Conservation (phyloP, 2,888 invertebrate species). For the Protodeltote pygarga region DNA sequence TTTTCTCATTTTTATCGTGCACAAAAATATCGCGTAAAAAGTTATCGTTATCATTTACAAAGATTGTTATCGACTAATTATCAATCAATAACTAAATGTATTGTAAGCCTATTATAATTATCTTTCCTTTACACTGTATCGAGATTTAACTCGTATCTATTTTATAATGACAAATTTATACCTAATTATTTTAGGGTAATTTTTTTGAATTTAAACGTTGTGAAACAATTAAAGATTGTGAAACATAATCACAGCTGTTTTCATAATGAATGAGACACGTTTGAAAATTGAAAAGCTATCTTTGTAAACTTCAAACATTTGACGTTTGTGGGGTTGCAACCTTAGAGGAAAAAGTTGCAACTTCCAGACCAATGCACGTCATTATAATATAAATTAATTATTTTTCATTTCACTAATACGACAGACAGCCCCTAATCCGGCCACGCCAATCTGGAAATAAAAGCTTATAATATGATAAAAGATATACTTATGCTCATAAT, state of each 20-base stretch:
- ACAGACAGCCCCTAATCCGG: no score
- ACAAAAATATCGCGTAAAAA: neutral
- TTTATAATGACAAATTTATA: no score
- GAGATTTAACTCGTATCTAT: slow-evolving; percentile 4
- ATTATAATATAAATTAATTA: no score
- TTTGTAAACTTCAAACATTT: slow-evolving; percentile 18
- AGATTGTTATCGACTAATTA: slow-evolving; percentile 31
- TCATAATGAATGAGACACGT: no score
- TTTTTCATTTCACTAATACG: no score
- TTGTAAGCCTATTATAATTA: slow-evolving; percentile 25
- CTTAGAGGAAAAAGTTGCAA: neutral
- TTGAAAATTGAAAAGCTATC: neutral
- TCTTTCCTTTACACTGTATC: slow-evolving; percentile 6
- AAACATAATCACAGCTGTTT: no score
- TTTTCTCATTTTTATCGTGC: neutral
- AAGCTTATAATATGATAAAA: no score
- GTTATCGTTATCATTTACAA: slow-evolving; percentile 18
- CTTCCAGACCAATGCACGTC: no score
- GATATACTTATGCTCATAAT: neutral
- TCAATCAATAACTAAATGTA: neutral
- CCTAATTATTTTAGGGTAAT: no score
- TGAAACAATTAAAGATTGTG: no score
- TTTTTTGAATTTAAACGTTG: no score
- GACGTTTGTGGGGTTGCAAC: slow-evolving; percentile 22
- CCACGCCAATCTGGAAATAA: no score